Percentiles rank a stretch among this genome's conserved stretches.
Conservation (phyloP, 2,797 vertebrate species). For the Sciaenops ocellatus region DNA sequence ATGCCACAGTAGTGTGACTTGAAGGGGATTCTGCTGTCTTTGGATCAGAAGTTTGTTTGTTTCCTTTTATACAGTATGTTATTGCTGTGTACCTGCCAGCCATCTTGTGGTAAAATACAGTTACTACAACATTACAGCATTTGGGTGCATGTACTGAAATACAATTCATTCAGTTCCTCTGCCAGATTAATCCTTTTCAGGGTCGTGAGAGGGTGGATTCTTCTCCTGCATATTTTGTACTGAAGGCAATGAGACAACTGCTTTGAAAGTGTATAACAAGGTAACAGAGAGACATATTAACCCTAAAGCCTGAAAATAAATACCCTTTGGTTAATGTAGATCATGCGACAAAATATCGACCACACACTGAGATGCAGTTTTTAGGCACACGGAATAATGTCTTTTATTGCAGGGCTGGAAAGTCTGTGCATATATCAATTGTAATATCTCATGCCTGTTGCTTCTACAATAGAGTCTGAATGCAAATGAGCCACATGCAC, state of each 20-base stretch:
- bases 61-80: no score
- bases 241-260: slow-evolving; percentile 25
- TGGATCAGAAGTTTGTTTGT: no score
- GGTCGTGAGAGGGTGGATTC: not conserved
- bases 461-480: slow-evolving; percentile 8
- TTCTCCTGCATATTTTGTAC: not conserved
- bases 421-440: slow-evolving; percentile 19
- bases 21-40: no score
- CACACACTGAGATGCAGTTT: slow-evolving; percentile 9
- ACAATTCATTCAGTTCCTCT: not conserved
- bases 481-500: slow-evolving; percentile 48
- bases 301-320: slow-evolving; percentile 14
- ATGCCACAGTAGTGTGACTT: no score
- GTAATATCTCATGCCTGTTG: slow-evolving; percentile 37
- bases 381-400: not conserved
- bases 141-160: not conserved
- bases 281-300: not conserved
- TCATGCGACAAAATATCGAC: slow-evolving; percentile 12
- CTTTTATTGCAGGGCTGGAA: slow-evolving; percentile 7
- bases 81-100: slow-evolving; percentile 31
- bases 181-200: not conserved
- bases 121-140: slow-evolving; percentile 43
- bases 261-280: not conserved
- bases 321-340: slow-evolving; percentile 1
- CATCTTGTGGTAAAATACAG: slow-evolving; percentile 66